Evolutionary conservation across 1,140 invertebrate species (phyloP).

Genomic region (Contarinia nasturtii): DNA sequence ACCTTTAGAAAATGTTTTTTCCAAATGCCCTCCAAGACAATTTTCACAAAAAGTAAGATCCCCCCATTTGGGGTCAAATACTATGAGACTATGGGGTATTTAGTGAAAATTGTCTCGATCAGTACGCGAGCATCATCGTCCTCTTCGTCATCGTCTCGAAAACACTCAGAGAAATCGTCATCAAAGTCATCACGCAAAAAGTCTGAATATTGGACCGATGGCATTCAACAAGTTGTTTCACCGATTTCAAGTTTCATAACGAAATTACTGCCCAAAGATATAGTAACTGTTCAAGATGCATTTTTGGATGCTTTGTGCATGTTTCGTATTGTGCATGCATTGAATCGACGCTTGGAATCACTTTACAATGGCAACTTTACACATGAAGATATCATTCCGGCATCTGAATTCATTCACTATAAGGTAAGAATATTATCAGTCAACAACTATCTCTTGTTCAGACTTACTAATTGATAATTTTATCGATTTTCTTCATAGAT

Average conservation of each 20-base stretch:
- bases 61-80: too few relatives aligned
- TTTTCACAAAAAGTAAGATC: too few relatives aligned
- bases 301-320: conserved; percentile 79
- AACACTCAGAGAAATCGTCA: conserved; percentile 54
- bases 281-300: conserved; percentile 70
- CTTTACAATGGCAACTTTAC: conserved; percentile 48
- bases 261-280: conserved; percentile 44
- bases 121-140: conserved; percentile 19
- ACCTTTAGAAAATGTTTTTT: too few relatives aligned
- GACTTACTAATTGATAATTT: background rate
- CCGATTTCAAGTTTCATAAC: conserved; percentile 51
- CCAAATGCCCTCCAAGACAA: too few relatives aligned
- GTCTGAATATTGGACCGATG: conserved; percentile 39
- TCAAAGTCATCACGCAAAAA: conserved; percentile 22
- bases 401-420: conserved; percentile 41
- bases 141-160: conserved; percentile 21
- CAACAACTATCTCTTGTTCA: background rate
- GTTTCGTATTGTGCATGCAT: conserved; percentile 74
- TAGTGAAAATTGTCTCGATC: too few relatives aligned
- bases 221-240: conserved; percentile 46
- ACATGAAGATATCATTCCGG: conserved; percentile 19
- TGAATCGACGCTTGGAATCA: conserved; percentile 82
- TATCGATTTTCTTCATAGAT: conserved; percentile 28
- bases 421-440: conserved; percentile 25
- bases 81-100: too few relatives aligned